phyloP scores from a whole-genome alignment of 1,140 invertebrate species.

The Trichonephila inaurata region DNA sequence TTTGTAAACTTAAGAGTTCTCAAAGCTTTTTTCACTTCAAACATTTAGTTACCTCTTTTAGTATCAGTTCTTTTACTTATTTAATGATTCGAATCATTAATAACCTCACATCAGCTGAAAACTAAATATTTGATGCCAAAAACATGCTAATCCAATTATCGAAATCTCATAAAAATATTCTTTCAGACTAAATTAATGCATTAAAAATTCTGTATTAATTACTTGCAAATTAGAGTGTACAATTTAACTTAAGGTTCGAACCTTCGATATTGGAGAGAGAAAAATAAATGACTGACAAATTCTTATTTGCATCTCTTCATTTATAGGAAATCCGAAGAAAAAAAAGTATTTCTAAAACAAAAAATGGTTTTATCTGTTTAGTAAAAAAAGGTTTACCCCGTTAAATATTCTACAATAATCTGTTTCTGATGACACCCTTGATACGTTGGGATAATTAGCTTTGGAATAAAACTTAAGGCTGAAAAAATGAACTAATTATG shows the following conservation, averaged over 20 bases:
- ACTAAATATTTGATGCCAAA: background rate
- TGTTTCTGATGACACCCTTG: conserved; percentile 30
- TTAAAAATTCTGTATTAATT: conserved; percentile 26
- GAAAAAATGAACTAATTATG: conserved; percentile 23
- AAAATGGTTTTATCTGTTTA: background rate
- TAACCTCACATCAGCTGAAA: background rate
- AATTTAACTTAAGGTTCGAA: background rate
- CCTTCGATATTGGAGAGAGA: background rate
- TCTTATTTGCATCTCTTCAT: background rate
- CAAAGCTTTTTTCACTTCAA: too few relatives aligned
- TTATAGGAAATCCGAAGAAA: background rate
- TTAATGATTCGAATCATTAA: background rate
- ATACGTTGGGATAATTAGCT: conserved; percentile 18
- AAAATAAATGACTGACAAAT: background rate
- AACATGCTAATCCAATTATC: conserved; percentile 3
- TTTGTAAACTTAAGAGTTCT: too few relatives aligned
- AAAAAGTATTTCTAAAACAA: background rate
- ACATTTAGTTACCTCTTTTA: background rate
- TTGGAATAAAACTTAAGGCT: background rate
- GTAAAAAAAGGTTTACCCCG: background rate
- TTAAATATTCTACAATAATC: conserved; percentile 26
- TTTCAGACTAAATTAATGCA: background rate
- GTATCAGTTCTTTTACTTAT: background rate
- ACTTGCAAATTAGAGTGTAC: conserved; percentile 3
- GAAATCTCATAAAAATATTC: background rate